Conservation (phyloP, 2,888 invertebrate species). For the Parascotia fuliginaria region DNA sequence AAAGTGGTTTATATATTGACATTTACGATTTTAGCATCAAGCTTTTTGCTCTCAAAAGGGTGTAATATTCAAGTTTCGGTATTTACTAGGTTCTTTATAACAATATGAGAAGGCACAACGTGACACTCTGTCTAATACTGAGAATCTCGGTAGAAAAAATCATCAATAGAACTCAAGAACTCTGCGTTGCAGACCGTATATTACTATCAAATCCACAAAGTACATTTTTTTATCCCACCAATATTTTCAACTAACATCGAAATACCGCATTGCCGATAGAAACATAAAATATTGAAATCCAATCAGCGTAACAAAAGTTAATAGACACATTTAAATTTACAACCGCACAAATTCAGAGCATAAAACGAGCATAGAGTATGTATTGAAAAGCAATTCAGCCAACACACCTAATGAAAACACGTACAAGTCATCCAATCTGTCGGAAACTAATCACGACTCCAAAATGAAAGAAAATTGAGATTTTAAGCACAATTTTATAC, state of each 20-base stretch:
- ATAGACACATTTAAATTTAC: neutral
- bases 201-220: no score
- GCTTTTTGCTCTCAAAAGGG: no score
- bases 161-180: no score
- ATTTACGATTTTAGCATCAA: no score
- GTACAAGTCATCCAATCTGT: conserved; percentile 19
- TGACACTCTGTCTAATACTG: no score
- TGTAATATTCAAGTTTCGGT: no score
- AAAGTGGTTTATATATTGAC: no score
- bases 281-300: neutral
- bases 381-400: conserved; percentile 28
- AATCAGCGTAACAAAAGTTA: neutral
- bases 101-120: no score
- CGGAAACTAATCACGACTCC: conserved; percentile 15
- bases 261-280: no score
- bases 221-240: neutral
- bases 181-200: no score
- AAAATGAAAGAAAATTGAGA: neutral
- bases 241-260: neutral
- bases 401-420: conserved; percentile 37
- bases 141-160: no score
- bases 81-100: no score
- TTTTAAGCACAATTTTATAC: neutral
- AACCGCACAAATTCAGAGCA: neutral
- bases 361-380: conserved; percentile 34